Evolutionary conservation across 2,888 invertebrate species (phyloP), one percentile per base, ranked within the genome.

Genomic region (Melipona bicolor): DNA sequence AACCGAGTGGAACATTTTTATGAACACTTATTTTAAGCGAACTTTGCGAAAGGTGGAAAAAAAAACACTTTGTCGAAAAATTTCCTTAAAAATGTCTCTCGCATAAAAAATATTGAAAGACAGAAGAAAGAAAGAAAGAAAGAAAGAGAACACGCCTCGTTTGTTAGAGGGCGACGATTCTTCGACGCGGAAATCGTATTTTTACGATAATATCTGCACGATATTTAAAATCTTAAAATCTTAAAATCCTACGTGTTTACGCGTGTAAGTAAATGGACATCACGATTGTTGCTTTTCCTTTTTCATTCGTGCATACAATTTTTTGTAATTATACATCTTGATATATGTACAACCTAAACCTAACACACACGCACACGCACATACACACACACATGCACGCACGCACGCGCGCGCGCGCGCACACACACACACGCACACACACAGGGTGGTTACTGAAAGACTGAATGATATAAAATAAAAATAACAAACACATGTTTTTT

Each of bases 1-100:
- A 59, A 27, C 21, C 19, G 32, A 61, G 24, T 65, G 50, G 64
- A 49, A 77, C 49, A 67, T 52, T 59, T 74, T 24, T 52, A 73
- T 43, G 3, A 43, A 43, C 43, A 79, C 67, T 73, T 73, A 49
- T 76, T 43, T 76, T 76, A 76, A 76, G 17, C 11, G 19, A 59
- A 59, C n/a, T 32, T 62, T 62, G 27, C 27, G 50, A 62, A 73
- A 36, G 3, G 43, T 43, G 43, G 43, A 2, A 9, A 43, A 43
- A 36, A 43, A 19, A 65, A 32, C 17, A 36, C 24, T 43, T 64
- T 54, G 43, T 65, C 21, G 27, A 61, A 32, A 32, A 32, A 61
- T 49, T 65, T 54, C 21, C 21, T 72, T 36, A 9, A 36, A 36
- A 36, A 9, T 36, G 72, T 62, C 49, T 27, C 32, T 32, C 49